These are phyloP conservation scores for Diarsia dahlii DNA, from an alignment of 2,888 invertebrate genomes.

Conservation along the genomic window DNA sequence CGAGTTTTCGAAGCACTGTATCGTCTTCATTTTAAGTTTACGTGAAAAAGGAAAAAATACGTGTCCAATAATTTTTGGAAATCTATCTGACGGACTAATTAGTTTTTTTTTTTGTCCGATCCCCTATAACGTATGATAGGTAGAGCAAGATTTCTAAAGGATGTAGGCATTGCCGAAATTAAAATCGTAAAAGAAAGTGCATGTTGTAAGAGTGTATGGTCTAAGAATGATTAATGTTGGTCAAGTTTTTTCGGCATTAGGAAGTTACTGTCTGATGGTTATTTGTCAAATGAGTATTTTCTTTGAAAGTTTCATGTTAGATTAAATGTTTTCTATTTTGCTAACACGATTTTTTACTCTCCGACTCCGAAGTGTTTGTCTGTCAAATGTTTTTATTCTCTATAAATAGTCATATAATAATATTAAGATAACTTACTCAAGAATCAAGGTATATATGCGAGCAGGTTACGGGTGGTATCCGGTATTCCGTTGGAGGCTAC, in stretches of 20 bases:
- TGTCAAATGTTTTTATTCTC: not conserved
- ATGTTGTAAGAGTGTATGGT: conserved; percentile 1
- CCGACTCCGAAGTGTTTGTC: not conserved
- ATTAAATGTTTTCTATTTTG: conserved; percentile 2
- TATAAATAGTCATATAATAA: too few species aligned
- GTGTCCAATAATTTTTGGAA: too few species aligned
- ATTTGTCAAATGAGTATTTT: not conserved
- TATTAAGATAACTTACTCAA: not conserved
- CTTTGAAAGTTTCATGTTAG: not conserved
- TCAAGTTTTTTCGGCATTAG: conserved; percentile 10
- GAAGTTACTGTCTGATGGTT: not conserved
- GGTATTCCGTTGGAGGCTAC: not conserved
- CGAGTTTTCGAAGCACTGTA: too few species aligned
- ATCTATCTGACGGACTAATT: too few species aligned
- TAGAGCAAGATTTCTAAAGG: conserved; percentile 35
- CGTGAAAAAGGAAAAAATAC: too few species aligned
- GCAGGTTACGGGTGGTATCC: not conserved
- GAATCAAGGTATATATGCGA: not conserved
- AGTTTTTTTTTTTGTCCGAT: too few species aligned
- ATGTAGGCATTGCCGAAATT: conserved; percentile 18
- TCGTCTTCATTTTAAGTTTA: too few species aligned
- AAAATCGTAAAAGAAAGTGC: conserved; percentile 33
- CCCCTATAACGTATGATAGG: too few species aligned
- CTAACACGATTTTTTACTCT: not conserved
- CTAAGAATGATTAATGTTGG: conserved; percentile 35